Evolutionary conservation across 2,113 vertebrate genomes (phyloP).

Genomic region (Brachyhypopomus gauderio): DNA sequence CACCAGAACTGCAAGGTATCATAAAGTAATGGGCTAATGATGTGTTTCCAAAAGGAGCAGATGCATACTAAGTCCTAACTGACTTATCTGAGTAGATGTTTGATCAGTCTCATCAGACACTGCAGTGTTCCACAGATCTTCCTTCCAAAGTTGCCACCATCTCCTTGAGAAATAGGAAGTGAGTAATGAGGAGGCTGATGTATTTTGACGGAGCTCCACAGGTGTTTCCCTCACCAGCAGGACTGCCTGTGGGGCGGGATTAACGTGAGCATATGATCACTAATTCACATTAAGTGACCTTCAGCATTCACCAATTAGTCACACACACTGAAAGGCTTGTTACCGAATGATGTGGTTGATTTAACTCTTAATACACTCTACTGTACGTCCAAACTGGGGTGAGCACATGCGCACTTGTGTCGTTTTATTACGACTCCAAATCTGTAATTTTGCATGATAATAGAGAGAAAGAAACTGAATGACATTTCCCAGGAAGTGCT

Average conservation of each 20-base stretch:
- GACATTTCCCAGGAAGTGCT: slow-evolving; percentile 19
- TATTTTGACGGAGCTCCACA: slow-evolving; percentile 54
- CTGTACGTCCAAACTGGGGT: not conserved
- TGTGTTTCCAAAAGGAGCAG: not conserved
- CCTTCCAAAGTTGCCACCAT: slow-evolving; percentile 8
- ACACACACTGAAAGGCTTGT: slow-evolving; percentile 7
- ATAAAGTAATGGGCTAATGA: not conserved
- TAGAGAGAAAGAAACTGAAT: not conserved
- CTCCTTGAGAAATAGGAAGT: slow-evolving; percentile 7
- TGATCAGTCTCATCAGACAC: not conserved
- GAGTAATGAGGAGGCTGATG: slow-evolving; percentile 39
- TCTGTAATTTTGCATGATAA: slow-evolving; percentile 14
- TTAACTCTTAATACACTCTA: not conserved
- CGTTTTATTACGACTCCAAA: not conserved
- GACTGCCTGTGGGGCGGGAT: slow-evolving; percentile 45
- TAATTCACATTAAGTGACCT: slow-evolving; percentile 67
- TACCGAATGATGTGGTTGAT: not conserved
- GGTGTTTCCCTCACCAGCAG: slow-evolving; percentile 38
- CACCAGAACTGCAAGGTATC: not conserved
- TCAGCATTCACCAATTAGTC: slow-evolving; percentile 46
- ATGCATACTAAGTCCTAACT: too few relatives aligned
- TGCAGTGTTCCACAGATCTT: not conserved
- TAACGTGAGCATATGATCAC: slow-evolving; percentile 55
- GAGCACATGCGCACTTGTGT: too few relatives aligned
- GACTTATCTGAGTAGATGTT: not conserved